Evolutionary conservation across 2,888 invertebrate genomes (phyloP).

Genomic region (Erynnis tages): DNA sequence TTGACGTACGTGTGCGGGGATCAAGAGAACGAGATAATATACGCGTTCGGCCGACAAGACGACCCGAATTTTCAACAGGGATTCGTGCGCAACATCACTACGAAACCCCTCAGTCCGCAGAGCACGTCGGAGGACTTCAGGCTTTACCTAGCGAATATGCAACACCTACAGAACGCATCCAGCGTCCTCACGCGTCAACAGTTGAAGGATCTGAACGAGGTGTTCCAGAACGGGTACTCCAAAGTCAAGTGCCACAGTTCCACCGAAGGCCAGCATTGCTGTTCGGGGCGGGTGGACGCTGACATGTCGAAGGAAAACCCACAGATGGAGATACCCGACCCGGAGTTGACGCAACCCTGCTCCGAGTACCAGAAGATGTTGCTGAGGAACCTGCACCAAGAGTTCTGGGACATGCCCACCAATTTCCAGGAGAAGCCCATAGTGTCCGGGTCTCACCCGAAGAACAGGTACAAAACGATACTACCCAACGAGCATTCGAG

Average conservation of each 20-base stretch:
- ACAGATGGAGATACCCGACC: conserved; percentile 64
- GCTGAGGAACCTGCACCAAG: conserved; percentile 86
- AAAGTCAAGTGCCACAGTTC: conserved; percentile 63
- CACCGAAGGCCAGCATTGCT: conserved; percentile 58
- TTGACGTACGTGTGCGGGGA: conserved; percentile 72
- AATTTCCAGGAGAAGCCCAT: conserved; percentile 95
- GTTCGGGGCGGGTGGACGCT: conserved; percentile 51
- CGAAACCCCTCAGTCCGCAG: conserved; percentile 84
- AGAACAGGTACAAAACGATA: conserved; percentile 95
- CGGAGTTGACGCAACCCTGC: conserved; percentile 65
- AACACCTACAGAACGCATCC: conserved; percentile 86
- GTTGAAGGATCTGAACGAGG: conserved; percentile 79
- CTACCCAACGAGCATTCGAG: conserved; percentile 94
- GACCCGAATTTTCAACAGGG: conserved; percentile 58
- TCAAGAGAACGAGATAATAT: conserved; percentile 76
- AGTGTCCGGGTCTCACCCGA: conserved; percentile 92
- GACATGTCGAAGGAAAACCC: conserved; percentile 59
- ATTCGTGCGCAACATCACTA: conserved; percentile 80
- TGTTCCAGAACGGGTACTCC: conserved; percentile 81
- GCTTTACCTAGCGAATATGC: conserved; percentile 86
- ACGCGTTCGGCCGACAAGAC: conserved; percentile 70
- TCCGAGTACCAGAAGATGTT: conserved; percentile 83
- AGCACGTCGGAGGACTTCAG: conserved; percentile 86
- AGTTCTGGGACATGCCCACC: conserved; percentile 96
- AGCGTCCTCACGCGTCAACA: conserved; percentile 83